Evolutionary conservation across 2,113 vertebrate species (phyloP).

Genomic region (Mixornis gularis): DNA sequence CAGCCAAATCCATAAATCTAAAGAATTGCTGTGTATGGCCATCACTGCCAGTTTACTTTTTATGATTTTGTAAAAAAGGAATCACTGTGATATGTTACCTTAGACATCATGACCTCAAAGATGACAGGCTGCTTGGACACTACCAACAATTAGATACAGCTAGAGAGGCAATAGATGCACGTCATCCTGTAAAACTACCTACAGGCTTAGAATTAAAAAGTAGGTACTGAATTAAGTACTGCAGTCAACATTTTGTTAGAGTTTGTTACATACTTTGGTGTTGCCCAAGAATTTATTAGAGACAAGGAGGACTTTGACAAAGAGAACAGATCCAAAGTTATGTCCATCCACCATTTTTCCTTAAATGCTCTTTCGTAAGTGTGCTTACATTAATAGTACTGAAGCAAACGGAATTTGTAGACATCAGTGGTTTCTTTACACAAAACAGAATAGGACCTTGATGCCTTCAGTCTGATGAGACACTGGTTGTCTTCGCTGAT

Average conservation of each 20-base stretch:
- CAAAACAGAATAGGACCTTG: background rate
- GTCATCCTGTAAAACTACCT: background rate
- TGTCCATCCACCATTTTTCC: background rate
- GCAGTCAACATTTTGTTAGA: background rate
- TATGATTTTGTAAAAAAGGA: background rate
- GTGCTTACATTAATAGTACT: background rate
- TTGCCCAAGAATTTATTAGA: background rate
- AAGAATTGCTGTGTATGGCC: background rate
- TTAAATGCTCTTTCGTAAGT: background rate
- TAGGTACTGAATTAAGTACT: background rate
- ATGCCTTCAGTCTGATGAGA: background rate
- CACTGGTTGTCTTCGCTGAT: background rate
- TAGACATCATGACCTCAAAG: background rate
- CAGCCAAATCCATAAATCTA: background rate
- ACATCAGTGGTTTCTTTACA: background rate
- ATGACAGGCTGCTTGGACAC: background rate
- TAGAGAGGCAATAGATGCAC: background rate
- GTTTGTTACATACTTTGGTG: background rate
- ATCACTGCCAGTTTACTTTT: background rate
- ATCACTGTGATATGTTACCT: background rate
- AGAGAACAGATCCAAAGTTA: background rate
- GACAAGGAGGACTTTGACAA: background rate
- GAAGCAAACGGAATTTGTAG: background rate
- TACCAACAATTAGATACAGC: background rate
- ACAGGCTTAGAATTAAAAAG: background rate